Evolutionary conservation across 1,140 invertebrate genomes (phyloP), one percentile per base, ranked within the genome.

Genomic region (Chironomus striatipennis): DNA sequence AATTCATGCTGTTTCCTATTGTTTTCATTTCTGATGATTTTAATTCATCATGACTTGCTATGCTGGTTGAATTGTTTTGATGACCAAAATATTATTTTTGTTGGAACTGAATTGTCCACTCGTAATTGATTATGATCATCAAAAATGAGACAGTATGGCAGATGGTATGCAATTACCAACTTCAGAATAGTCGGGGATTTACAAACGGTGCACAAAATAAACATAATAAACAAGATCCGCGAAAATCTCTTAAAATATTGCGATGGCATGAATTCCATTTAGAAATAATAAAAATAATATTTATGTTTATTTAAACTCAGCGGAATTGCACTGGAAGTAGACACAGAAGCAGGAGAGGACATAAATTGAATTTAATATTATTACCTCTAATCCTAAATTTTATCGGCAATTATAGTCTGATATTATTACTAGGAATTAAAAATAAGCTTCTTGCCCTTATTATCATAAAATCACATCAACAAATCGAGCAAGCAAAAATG

Each of bases 291-390:
- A 34, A 34, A 34, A 34, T 34, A 34, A 34, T 47, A 47, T 57
- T 57, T 12, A n/a, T 57, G 47, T 57, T 57, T 57, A n/a, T n/a
- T n/a, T 57, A 57, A 57, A n/a, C 47, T 12, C 47, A 57, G 15
- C 12, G 47, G 9, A 1, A 15, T 5, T 57, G 24, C 24, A 34
- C n/a, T 34, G 24, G 1, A 34, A 2, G 5, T 34, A 34, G 24
- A 5, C 24, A 34, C 24, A 34, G 1, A 34, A 34, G 24, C 24
- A 34, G 24, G 24, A 34, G 24, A 34, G 24, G 24, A 34, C 47
- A 57, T 57, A 57, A 57, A 57, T 57, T 57, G 47, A 57, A 57
- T n/a, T 57, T 57, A 57, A 57, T 57, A 57, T 57, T 57, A n/a
- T 57, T 57, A n/a, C 47, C 47, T 57, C 24, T 57, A 57, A 57